Evolutionary conservation across 1,140 invertebrate genomes (phyloP), one percentile per base, ranked within the genome.

Genomic region (Nixonia krombeini): DNA sequence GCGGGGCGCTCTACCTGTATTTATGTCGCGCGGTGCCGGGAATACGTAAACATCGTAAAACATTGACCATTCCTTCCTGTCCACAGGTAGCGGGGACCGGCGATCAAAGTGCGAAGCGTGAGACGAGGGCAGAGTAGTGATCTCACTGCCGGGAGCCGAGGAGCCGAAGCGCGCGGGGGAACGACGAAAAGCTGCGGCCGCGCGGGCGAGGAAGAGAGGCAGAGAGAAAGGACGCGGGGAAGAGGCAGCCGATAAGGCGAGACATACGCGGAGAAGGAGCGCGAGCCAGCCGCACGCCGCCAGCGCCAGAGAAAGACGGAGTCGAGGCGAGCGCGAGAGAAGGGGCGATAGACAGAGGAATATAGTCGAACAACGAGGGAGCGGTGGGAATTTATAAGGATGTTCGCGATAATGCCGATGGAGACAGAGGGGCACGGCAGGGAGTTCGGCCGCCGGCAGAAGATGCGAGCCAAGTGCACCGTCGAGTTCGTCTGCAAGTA

Each of bases 401-500:
- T 85, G 91, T 93, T 79, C 92, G 91, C 85, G 90, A 90, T 85
- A 91, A 93, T 74, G 90, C 89, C 72, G 89, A 93, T 94, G 87
- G 93, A 94, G 88, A 91, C 91, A 87, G 93, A 94, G 88, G 93
- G 94, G 87, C 91, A 93, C 87, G 90, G 92, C 87, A 89, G 92
- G 87, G 92, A 94, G 89, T 94, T 94, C 88, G 91, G 83, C 80
- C 84, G 84, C 72, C 90, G 95, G 85, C 93, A 95, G 85, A 96
- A 94, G 88, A 94, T 94, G 92, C 89, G 93, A 85, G 90, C 92
- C 87, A 94, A 97, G 89, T 97, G 96, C 89, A 83, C 83, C 64
- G 84, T 85, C 74, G 94, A 99, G 88, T 99, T 97, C 87, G 95
- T 99, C 85, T 99, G 98, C 91, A 96, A 96, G 86, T 99, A 95